A percentile compares a stretch with the other conserved stretches of the same genome.
phyloP scores from a whole-genome alignment of 2,113 vertebrate genomes.

The Tonatia bakeri region DNA sequence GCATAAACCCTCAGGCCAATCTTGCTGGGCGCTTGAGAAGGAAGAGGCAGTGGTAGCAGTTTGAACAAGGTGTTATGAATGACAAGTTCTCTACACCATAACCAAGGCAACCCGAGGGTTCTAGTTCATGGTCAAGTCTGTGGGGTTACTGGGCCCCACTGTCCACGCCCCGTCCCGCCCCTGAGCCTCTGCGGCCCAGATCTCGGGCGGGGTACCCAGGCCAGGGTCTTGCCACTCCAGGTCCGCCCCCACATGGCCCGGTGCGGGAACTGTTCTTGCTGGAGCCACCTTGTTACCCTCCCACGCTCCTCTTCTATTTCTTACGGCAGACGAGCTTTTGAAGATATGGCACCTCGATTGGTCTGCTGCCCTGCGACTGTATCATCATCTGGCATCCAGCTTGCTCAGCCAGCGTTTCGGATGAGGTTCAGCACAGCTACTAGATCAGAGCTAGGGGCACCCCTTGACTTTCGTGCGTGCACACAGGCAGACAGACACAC shows the following conservation, averaged over 20 bases:
- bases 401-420: background rate
- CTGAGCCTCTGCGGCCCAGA: background rate
- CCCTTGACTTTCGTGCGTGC: background rate
- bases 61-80: background rate
- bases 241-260: background rate
- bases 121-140: constrained; percentile 62
- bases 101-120: background rate
- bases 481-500: constrained; percentile 55
- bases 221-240: background rate
- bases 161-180: background rate
- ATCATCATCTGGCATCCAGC: background rate
- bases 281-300: background rate
- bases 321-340: background rate
- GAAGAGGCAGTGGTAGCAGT: background rate
- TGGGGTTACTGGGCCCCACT: background rate
- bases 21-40: background rate
- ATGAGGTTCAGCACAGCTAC: background rate
- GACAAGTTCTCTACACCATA: background rate
- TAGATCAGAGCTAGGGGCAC: background rate
- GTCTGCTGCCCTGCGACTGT: background rate
- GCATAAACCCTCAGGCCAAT: background rate
- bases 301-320: background rate
- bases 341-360: background rate
- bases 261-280: background rate
- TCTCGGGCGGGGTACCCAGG: rapidly evolving